phyloP scores from a whole-genome alignment of 2,797 vertebrate species.

The Mormyrus proboscirostris region DNA sequence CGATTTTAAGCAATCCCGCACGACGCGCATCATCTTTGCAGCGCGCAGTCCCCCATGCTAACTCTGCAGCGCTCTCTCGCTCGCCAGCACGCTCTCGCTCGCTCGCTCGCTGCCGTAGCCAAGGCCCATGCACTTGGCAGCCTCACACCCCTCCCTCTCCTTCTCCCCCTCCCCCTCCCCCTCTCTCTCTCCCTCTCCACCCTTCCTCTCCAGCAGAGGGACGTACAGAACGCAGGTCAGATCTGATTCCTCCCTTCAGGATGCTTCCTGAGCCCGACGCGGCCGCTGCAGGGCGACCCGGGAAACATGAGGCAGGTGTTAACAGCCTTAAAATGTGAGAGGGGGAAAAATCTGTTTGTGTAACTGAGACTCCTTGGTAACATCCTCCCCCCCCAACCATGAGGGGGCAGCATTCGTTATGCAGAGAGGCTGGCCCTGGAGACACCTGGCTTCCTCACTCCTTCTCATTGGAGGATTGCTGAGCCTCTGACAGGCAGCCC shows the following conservation, averaged over 20 bases:
- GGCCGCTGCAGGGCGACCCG: no score
- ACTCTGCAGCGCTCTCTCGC: slow-evolving; percentile 7
- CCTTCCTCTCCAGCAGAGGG: not conserved
- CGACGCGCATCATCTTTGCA: slow-evolving; percentile 46
- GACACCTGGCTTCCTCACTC: slow-evolving; percentile 17
- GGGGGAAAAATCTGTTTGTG: not conserved
- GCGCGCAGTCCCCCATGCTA: slow-evolving; percentile 25
- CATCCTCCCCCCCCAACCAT: slow-evolving; percentile 5
- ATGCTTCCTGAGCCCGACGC: not conserved
- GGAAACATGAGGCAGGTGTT: not conserved
- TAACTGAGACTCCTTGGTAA: slow-evolving; percentile 9
- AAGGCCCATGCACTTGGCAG: slow-evolving; percentile 10
- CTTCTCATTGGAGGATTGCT: not conserved
- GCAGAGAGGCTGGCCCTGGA: slow-evolving; percentile 27
- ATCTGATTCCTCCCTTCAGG: not conserved
- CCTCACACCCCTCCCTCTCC: not conserved
- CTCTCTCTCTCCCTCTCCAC: not conserved
- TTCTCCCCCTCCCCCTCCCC: not conserved
- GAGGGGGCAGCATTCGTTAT: slow-evolving; percentile 20
- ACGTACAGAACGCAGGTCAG: not conserved
- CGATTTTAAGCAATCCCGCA: slow-evolving; percentile 59
- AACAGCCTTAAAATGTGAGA: not conserved
- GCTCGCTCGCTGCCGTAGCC: not conserved
- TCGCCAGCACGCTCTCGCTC: not conserved
- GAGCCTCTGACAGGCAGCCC: not conserved